phyloP scores from a whole-genome alignment of 2,113 vertebrate species.

The Setophaga petechia region DNA sequence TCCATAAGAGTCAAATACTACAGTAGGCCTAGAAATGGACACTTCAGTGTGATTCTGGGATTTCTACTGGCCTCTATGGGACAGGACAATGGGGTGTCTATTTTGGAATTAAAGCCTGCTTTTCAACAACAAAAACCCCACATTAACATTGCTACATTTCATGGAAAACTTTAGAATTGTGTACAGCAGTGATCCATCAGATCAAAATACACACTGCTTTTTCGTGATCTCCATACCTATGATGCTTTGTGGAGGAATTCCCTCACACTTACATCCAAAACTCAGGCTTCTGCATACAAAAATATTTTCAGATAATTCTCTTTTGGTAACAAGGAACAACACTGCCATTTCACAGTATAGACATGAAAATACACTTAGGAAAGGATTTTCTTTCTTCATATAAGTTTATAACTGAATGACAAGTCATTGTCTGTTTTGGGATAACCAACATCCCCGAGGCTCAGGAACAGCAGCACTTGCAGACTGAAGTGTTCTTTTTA shows the following conservation, averaged over 20 bases:
- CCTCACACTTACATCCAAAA: neutral
- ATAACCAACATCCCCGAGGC: neutral
- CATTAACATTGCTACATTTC: neutral
- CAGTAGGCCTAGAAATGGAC: neutral
- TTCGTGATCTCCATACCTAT: neutral
- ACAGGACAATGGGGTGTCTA: neutral
- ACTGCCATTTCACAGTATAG: neutral
- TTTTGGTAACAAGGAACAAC: neutral
- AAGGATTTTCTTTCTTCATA: fast-evolving
- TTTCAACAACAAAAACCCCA: neutral
- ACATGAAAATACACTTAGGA: fast-evolving
- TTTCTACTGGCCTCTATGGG: neutral
- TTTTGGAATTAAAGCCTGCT: neutral
- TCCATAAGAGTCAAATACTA: neutral
- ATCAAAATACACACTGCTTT: neutral
- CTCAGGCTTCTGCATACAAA: neutral
- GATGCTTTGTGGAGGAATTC: neutral
- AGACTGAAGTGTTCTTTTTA: neutral
- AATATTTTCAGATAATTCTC: neutral
- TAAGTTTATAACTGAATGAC: neutral
- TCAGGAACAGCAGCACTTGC: neutral
- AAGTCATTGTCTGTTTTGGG: neutral
- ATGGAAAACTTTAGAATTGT: neutral
- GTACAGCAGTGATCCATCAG: neutral
- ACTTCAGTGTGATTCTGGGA: neutral